A percentile compares a stretch with the other conserved stretches of the same genome.
Evolutionary conservation across 2,888 invertebrate species (phyloP).

Genomic region (Pyrgus malvae): DNA sequence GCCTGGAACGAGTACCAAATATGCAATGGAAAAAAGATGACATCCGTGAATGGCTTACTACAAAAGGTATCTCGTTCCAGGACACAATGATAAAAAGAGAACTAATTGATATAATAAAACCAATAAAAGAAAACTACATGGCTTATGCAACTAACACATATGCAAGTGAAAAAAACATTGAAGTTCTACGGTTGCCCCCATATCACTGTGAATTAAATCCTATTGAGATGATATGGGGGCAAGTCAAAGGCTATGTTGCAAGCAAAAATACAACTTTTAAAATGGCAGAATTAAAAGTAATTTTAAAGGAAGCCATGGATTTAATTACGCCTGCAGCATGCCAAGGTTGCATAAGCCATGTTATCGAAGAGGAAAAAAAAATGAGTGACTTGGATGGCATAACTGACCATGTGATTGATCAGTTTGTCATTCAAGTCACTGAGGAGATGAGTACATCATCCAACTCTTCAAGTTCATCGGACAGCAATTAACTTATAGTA

Average conservation of each 20-base stretch:
- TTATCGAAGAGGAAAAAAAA: neutral
- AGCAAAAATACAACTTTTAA: neutral
- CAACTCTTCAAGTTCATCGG: neutral
- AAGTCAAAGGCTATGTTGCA: constrained; percentile 16
- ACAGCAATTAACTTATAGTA: too few relatives aligned
- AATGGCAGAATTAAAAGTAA: neutral
- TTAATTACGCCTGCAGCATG: neutral
- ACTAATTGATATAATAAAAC: neutral
- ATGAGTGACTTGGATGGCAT: neutral
- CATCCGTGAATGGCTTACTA: neutral
- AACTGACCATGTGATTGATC: neutral
- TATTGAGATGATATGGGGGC: constrained; percentile 30
- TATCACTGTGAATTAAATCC: too few relatives aligned
- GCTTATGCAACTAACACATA: neutral
- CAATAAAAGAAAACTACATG: neutral
- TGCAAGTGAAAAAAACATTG: constrained; percentile 16
- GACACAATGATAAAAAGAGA: too few relatives aligned
- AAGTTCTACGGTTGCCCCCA: constrained; percentile 11
- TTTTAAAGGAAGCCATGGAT: neutral
- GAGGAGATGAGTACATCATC: too few relatives aligned
- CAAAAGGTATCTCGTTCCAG: neutral
- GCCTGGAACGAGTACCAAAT: neutral
- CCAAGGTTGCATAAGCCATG: neutral
- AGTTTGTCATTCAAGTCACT: neutral
- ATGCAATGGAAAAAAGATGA: neutral